phyloP scores from a whole-genome alignment of 64 coral and sea anemone species.

The Orbicella faveolata region DNA sequence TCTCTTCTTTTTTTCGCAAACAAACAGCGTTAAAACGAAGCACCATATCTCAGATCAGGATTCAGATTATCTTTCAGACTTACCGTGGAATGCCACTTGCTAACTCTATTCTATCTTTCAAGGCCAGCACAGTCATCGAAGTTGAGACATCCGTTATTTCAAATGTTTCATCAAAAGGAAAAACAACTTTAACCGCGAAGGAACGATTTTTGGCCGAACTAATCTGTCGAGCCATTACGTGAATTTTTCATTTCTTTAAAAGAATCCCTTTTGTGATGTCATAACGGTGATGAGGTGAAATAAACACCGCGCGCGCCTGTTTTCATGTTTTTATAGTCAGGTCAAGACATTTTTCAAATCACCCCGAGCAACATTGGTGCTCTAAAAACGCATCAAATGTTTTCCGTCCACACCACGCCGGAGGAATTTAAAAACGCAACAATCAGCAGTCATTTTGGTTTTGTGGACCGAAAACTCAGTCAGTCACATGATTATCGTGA shows the following conservation, averaged over 20 bases:
- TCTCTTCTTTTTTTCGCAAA: no score
- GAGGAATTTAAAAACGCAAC: no score
- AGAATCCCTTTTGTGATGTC: background rate
- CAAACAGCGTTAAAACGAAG: no score
- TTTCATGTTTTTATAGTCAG: background rate
- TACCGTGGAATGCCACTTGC: slow-evolving; percentile 48
- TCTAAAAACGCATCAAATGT: no score
- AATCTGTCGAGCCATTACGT: background rate
- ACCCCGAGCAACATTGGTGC: no score
- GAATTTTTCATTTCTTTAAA: background rate
- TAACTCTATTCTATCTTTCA: slow-evolving; percentile 43
- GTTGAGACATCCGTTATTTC: slow-evolving; percentile 20
- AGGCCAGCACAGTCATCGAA: slow-evolving; percentile 23
- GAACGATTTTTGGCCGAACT: background rate
- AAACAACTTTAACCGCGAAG: slow-evolving; percentile 24
- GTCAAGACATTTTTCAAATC: no score
- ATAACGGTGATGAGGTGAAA: no score
- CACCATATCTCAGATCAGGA: no score
- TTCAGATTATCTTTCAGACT: background rate
- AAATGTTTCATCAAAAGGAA: slow-evolving; percentile 37
- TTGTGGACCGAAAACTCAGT: no score
- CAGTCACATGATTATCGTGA: no score
- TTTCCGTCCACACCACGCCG: no score
- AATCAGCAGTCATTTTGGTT: no score
- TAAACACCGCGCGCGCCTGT: background rate